A percentile compares a stretch with the other conserved stretches of the same genome.
Evolutionary conservation across 2,797 vertebrate species (phyloP).

Genomic region (Menidia menidia): DNA sequence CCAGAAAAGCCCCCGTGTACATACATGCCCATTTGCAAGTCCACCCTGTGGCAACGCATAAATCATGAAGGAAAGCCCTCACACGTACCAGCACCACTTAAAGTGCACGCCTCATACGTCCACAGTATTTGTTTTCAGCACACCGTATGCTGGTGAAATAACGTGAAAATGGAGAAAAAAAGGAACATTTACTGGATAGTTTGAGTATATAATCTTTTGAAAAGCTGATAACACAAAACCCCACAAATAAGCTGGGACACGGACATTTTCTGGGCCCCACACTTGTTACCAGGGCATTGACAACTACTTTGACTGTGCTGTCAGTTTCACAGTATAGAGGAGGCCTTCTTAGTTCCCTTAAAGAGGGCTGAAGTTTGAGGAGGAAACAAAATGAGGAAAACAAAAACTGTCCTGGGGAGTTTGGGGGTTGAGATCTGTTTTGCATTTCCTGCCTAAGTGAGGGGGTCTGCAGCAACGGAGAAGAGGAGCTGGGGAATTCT

Average conservation of each 20-base stretch:
- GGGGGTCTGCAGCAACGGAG: slow-evolving; percentile 38
- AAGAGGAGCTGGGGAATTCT: slow-evolving; percentile 53
- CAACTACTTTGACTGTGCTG: too few species aligned
- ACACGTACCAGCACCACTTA: slow-evolving; percentile 14
- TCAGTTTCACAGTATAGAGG: too few species aligned
- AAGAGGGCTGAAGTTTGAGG: background rate
- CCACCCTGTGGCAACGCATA: slow-evolving; percentile 21
- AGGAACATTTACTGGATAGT: background rate
- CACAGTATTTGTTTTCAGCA: slow-evolving; percentile 5
- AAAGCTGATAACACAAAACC: slow-evolving; percentile 7
- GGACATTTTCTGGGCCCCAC: too few species aligned
- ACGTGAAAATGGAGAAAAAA: background rate
- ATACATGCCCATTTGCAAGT: slow-evolving; percentile 40
- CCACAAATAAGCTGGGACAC: background rate
- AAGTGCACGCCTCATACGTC: background rate
- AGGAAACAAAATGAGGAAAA: slow-evolving; percentile 7
- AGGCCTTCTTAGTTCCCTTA: background rate
- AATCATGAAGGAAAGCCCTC: slow-evolving; percentile 20
- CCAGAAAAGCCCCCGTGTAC: slow-evolving; percentile 22
- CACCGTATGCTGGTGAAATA: slow-evolving; percentile 18
- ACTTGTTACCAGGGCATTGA: too few species aligned
- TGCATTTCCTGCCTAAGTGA: slow-evolving; percentile 68
- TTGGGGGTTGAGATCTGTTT: slow-evolving; percentile 70
- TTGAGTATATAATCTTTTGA: background rate
- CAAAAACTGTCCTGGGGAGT: slow-evolving; percentile 33